A percentile compares a stretch with the other conserved stretches of the same genome.
phyloP scores from a whole-genome alignment of 2,797 vertebrate species.

The Lithobates sylvaticus region DNA sequence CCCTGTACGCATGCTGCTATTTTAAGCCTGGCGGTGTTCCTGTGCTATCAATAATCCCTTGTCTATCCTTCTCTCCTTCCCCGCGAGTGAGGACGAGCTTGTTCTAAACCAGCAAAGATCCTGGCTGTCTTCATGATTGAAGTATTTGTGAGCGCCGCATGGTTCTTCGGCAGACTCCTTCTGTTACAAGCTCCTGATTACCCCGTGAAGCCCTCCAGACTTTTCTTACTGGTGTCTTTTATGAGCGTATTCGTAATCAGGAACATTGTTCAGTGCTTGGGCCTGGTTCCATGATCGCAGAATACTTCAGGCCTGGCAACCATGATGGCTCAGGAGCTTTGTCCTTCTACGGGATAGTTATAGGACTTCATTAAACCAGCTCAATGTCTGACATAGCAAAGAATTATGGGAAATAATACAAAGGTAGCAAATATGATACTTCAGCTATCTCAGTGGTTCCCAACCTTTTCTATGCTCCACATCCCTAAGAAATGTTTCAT shows the following conservation, averaged over 20 bases:
- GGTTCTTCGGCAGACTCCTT: not conserved
- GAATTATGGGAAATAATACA: too few species aligned
- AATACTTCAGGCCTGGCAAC: too few species aligned
- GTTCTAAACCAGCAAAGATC: slow-evolving; percentile 8
- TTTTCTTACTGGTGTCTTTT: not conserved
- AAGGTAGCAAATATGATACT: too few species aligned
- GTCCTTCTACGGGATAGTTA: too few species aligned
- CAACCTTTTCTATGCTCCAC: too few species aligned
- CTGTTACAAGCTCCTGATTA: not conserved
- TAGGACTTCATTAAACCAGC: too few species aligned
- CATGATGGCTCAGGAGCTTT: too few species aligned
- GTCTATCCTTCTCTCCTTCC: slow-evolving; percentile 14
- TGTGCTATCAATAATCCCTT: slow-evolving; percentile 50
- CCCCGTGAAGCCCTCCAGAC: too few species aligned
- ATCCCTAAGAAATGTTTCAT: too few species aligned
- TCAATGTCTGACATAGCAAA: too few species aligned
- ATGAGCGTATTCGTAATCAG: not conserved
- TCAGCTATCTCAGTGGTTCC: too few species aligned
- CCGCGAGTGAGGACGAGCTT: not conserved
- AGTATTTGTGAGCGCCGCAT: slow-evolving; percentile 21
- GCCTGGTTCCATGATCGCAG: not conserved
- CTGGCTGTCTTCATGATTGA: slow-evolving; percentile 39
- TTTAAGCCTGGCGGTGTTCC: slow-evolving; percentile 19
- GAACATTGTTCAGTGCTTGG: not conserved
- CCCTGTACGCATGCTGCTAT: slow-evolving; percentile 27